Evolutionary conservation across 2,888 invertebrate genomes (phyloP).

Genomic region (Thera obeliscata): DNA sequence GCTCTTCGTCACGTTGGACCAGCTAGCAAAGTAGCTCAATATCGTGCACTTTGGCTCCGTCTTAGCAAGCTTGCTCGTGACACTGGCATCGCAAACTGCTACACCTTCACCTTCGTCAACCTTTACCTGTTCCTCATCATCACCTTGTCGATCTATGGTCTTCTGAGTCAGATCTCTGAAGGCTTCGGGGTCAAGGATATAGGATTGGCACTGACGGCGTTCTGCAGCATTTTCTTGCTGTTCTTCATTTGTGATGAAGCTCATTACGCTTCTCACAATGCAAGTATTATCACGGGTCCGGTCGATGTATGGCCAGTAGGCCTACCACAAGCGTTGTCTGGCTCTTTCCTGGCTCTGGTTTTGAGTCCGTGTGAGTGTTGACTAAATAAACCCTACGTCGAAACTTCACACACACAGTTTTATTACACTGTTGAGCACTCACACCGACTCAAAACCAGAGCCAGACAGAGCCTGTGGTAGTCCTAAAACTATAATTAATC

Average conservation of each 20-base stretch:
- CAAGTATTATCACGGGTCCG: slow-evolving; percentile 59
- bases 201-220: slow-evolving; percentile 87
- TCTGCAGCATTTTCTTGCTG: slow-evolving; percentile 86
- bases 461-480: no score
- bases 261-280: slow-evolving; percentile 89
- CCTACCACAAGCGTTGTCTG: no score
- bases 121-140: slow-evolving; percentile 89
- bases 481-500: no score
- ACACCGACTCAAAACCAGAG: no score
- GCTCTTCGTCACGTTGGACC: slow-evolving; percentile 88
- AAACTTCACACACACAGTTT: no score
- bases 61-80: slow-evolving; percentile 87
- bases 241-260: slow-evolving; percentile 90
- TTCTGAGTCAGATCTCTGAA: slow-evolving; percentile 89
- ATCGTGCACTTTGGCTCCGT: slow-evolving; percentile 88
- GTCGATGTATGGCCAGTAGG: no score
- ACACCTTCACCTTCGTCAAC: slow-evolving; percentile 87
- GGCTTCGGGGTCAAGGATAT: slow-evolving; percentile 90
- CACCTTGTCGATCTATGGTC: slow-evolving; percentile 89
- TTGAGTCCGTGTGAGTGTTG: no score
- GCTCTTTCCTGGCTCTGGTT: no score
- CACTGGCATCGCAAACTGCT: slow-evolving; percentile 87
- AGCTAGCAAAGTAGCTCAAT: slow-evolving; percentile 88
- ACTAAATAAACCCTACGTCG: no score
- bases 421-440: no score